A percentile compares a stretch with the other conserved stretches of the same genome.
Evolutionary conservation across 92 coral and sea anemone species (phyloP).

Genomic region (Nematostella vectensis): DNA sequence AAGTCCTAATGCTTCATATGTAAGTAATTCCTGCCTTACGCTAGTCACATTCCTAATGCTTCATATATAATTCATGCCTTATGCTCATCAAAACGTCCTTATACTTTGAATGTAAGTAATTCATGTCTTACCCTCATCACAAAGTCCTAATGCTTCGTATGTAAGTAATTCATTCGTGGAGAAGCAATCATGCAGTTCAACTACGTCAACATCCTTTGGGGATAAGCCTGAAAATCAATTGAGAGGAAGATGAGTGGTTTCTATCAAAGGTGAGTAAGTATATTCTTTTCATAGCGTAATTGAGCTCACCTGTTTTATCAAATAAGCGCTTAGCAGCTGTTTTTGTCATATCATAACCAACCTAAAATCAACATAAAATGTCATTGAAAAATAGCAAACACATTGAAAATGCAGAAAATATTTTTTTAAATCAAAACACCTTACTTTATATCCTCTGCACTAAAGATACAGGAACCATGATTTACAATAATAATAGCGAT

Average conservation of each 20-base stretch:
- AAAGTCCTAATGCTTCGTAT: conserved; percentile 90
- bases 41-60: too few relatives aligned
- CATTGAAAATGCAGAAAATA: not conserved
- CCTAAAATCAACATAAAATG: conserved; percentile 35
- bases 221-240: conserved; percentile 56
- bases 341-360: conserved; percentile 97
- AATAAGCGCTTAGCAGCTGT: conserved; percentile 67
- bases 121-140: conserved; percentile 93
- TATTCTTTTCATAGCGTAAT: too few relatives aligned
- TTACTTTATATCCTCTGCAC: too few relatives aligned
- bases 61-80: too few relatives aligned
- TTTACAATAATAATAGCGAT: too few relatives aligned
- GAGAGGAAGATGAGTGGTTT: not conserved
- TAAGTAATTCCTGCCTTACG: conserved; percentile 81
- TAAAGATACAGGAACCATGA: too few relatives aligned
- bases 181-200: conserved; percentile 95
- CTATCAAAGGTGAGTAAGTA: not conserved
- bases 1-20: conserved; percentile 90
- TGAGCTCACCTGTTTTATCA: conserved; percentile 63
- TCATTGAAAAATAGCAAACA: not conserved
- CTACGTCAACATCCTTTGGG: conserved; percentile 67
- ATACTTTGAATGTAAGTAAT: too few relatives aligned
- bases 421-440: too few relatives aligned
- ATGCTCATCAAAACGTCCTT: too few relatives aligned
- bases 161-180: conserved; percentile 87